Evolutionary conservation across 2,797 vertebrate species (phyloP), one percentile per base, ranked within the genome.

Genomic region (Harpagifer antarcticus): DNA sequence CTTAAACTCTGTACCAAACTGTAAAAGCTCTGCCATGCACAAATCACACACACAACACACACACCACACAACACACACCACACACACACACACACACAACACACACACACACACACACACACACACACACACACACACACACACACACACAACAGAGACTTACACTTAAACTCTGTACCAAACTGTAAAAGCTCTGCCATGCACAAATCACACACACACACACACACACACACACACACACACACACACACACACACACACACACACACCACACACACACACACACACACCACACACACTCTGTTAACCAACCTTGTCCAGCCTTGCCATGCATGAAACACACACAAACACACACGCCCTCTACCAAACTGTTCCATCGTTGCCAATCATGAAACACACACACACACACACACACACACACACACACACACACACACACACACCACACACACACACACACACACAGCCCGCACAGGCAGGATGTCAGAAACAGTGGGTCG

Each of bases 401-500:
- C 53, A 70, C 49, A 49, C 54, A 27, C 49, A 72, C 65, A 79
- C 56, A 54, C 73, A 57, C 64, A 56, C 10, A 62, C 59, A 68
- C 45, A 33, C 65, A 55, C 56, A 73, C 72, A 64, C 68, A 82
- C 77, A 83, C 74, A 69, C 33, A 65, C 72, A 33, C 74, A 67
- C 56, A 65, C 45, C 62, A 47, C 61, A 23, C 31, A 59, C 47
- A 62, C 33, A 67, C 72, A 75, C 54, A 27, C 66, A 57, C 63
- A 53, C 52, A 31, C 67, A 72, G n/a, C n/a, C n/a, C 67, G 62
- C 79, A 11, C 59, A 81, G 83, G 82, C 79, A 72, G 68, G 68
- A 55, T 78, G 86, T 90, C 89, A 88, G 50, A 68, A 68, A 82
- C 75, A 89, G 76, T 57, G 43, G 60, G 78, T 75, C 47, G 15